Percentiles rank a stretch among this genome's conserved stretches.
These are phyloP conservation scores for Ammodramus savannarum DNA, from an alignment of 2,113 vertebrate species.

Conservation along the genomic window DNA sequence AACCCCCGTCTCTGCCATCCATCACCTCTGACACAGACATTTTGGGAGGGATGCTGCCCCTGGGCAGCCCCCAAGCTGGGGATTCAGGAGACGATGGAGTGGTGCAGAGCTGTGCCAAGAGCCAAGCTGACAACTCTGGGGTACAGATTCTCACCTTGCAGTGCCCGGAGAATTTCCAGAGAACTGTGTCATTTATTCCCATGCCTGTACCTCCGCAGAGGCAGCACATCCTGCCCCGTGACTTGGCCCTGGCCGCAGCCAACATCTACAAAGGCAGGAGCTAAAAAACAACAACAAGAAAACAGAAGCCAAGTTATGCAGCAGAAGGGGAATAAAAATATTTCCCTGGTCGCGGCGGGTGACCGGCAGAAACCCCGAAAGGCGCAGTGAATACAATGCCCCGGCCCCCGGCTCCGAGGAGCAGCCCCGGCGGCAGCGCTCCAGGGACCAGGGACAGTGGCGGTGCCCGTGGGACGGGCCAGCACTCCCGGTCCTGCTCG, in stretches of 20 bases:
- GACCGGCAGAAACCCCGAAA: constrained; percentile 1
- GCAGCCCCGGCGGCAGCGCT: not conserved
- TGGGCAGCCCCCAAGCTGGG: not conserved
- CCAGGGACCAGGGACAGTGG: fast-evolving
- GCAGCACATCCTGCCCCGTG: constrained; percentile 39
- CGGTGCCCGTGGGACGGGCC: not conserved
- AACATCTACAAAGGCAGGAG: constrained; percentile 30
- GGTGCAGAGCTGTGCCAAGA: not conserved
- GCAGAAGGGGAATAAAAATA: not conserved
- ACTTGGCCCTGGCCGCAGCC: not conserved
- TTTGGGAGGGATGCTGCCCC: not conserved
- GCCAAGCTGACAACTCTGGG: fast-evolving
- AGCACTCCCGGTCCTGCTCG: not conserved
- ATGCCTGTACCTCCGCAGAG: not conserved
- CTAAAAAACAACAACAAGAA: constrained; percentile 43
- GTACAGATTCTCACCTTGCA: not conserved
- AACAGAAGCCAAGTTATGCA: constrained; percentile 47
- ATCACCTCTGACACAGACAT: not conserved
- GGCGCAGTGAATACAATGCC: not conserved
- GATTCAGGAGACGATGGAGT: fast-evolving
- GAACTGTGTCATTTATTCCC: not conserved
- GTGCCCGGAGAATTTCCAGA: not conserved
- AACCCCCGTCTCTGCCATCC: fast-evolving
- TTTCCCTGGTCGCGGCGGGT: not conserved
- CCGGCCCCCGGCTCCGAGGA: not conserved